Conservation (phyloP, 2,888 invertebrate genomes). For the Dichetophora obliterata region DNA sequence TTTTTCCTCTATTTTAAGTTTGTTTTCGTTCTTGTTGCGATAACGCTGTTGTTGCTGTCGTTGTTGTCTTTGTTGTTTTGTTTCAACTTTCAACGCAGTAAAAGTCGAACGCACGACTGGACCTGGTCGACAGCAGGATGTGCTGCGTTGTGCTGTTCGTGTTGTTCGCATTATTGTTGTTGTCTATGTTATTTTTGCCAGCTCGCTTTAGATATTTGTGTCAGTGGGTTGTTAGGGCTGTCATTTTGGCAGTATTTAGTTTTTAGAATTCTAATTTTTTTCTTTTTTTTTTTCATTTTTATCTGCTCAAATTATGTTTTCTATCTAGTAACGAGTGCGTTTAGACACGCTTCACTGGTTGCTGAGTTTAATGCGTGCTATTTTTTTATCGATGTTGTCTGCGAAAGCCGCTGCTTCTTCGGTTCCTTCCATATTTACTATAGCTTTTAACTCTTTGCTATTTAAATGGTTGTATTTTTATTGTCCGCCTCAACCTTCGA, state of each 20-base stretch:
- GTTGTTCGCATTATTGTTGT: neutral
- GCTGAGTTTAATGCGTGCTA: neutral
- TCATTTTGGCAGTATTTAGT: constrained; percentile 9
- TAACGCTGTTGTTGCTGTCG: neutral
- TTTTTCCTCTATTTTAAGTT: neutral
- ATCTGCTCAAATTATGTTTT: neutral
- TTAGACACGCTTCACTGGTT: neutral
- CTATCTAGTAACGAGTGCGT: constrained; percentile 1
- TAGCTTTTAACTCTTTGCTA: neutral
- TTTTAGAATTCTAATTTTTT: neutral
- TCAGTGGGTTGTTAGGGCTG: constrained; percentile 29
- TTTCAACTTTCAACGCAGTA: constrained; percentile 34
- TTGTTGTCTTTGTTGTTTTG: constrained; percentile 9
- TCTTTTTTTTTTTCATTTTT: neutral
- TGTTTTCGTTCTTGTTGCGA: neutral
- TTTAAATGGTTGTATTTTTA: neutral
- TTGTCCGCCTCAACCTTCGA: neutral
- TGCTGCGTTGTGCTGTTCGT: neutral
- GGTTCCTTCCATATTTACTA: neutral
- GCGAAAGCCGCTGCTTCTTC: neutral
- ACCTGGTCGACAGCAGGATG: neutral
- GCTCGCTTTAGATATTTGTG: constrained; percentile 20
- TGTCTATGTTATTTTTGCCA: neutral
- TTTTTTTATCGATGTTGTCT: neutral
- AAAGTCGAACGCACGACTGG: constrained; percentile 40